phyloP scores from a whole-genome alignment of 2,888 invertebrate genomes.

The Athrips mouffetella region DNA sequence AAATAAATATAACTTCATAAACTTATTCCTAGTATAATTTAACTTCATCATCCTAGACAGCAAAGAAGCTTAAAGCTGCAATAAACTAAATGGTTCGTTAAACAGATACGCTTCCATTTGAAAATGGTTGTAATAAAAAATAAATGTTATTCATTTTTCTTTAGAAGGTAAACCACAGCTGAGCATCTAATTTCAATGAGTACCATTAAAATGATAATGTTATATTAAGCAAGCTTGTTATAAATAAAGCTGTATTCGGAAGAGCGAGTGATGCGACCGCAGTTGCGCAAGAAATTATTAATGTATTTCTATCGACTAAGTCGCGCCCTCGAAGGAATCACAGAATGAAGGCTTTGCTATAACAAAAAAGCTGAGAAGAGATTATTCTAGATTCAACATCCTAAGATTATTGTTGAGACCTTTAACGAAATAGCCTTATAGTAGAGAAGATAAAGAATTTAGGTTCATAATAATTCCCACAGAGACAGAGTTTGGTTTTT shows the following conservation, averaged over 20 bases:
- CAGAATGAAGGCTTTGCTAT: background rate
- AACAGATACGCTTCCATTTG: no score
- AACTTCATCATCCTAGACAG: background rate
- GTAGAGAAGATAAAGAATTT: no score
- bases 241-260: slow-evolving; percentile 8
- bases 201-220: slow-evolving; percentile 6
- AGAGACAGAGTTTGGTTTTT: no score
- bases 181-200: background rate
- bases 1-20: background rate
- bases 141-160: background rate
- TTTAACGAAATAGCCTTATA: no score
- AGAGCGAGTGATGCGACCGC: slow-evolving; percentile 1
- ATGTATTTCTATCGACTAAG: background rate
- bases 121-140: no score
- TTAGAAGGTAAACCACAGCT: background rate
- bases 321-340: background rate
- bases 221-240: slow-evolving; percentile 3
- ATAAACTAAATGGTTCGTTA: no score
- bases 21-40: background rate
- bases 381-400: background rate
- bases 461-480: no score
- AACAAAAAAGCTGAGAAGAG: background rate
- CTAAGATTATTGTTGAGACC: no score
- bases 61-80: no score
- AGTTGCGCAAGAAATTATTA: background rate